Conservation (phyloP, 1,140 invertebrate genomes). For the Panulirus ornatus region DNA sequence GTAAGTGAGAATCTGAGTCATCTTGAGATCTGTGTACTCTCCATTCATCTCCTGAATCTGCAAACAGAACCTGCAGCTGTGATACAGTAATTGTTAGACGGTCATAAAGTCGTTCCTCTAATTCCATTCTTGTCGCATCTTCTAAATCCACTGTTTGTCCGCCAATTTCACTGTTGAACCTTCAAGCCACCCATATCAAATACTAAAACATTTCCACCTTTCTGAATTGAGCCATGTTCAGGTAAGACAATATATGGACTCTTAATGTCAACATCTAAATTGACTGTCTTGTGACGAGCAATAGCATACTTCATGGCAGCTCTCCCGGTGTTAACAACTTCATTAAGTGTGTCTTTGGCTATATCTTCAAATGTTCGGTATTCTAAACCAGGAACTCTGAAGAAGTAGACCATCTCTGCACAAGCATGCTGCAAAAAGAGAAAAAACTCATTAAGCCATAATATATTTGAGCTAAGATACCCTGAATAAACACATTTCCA, state of each 20-base stretch:
- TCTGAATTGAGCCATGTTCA: conserved; percentile 86
- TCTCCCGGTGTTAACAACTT: conserved; percentile 77
- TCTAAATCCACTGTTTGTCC: conserved; percentile 82
- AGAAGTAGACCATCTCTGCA: conserved; percentile 86
- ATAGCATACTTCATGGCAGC: conserved; percentile 80
- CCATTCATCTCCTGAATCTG: conserved; percentile 85
- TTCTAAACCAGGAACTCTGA: conserved; percentile 81
- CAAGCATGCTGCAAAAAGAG: conserved; percentile 84
- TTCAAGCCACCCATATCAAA: conserved; percentile 86
- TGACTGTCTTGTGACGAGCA: conserved; percentile 84
- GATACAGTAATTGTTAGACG: conserved; percentile 85
- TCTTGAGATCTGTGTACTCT: conserved; percentile 84
- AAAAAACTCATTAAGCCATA: too few relatives aligned
- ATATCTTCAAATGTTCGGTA: conserved; percentile 77
- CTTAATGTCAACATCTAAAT: conserved; percentile 87
- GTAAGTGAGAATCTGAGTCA: conserved; percentile 87
- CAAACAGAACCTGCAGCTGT: conserved; percentile 83
- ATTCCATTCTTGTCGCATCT: conserved; percentile 89
- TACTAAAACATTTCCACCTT: conserved; percentile 85
- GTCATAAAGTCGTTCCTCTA: conserved; percentile 89
- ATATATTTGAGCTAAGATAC: too few relatives aligned
- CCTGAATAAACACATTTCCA: too few relatives aligned
- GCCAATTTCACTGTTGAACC: conserved; percentile 85
- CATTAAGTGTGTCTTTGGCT: conserved; percentile 77
- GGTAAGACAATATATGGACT: conserved; percentile 89